These are phyloP conservation scores for Microctenopoma stevenorrisi DNA, from an alignment of 2,797 vertebrate species.

Conservation along the genomic window DNA sequence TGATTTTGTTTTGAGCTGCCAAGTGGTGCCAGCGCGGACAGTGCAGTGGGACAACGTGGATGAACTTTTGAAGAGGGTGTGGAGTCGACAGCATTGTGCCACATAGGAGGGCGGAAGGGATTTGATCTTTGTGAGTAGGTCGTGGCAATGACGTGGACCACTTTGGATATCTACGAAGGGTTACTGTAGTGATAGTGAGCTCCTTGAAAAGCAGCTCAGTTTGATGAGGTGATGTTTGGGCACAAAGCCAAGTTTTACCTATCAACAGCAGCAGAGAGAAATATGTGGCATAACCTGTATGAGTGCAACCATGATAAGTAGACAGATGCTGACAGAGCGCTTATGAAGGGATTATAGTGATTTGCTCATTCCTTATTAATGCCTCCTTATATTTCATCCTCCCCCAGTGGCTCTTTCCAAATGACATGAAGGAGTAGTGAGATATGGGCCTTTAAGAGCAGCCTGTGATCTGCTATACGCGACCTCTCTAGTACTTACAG, in stretches of 20 bases:
- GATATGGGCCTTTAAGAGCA: neutral
- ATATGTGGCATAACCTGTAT: constrained; percentile 2
- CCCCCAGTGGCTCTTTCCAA: neutral
- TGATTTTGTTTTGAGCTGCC: constrained; percentile 21
- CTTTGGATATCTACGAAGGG: neutral
- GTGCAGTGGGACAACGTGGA: neutral
- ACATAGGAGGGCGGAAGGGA: constrained; percentile 7
- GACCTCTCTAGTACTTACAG: neutral
- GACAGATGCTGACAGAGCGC: neutral
- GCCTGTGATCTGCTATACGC: neutral
- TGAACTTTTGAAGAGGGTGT: neutral
- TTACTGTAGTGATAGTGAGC: neutral
- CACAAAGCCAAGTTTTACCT: constrained; percentile 5
- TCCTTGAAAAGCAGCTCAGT: neutral
- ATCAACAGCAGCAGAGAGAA: neutral
- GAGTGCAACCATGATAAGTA: neutral
- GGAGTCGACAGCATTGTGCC: constrained; percentile 14
- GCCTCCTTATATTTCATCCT: neutral
- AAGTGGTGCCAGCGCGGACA: constrained; percentile 16
- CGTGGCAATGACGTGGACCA: constrained; percentile 9
- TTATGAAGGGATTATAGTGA: neutral
- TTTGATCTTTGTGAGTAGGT: neutral
- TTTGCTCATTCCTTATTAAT: constrained; percentile 3
- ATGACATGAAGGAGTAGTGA: neutral
- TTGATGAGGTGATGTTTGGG: neutral